Evolutionary conservation across 2,113 vertebrate genomes (phyloP).

Genomic region (Carassius gibelio): DNA sequence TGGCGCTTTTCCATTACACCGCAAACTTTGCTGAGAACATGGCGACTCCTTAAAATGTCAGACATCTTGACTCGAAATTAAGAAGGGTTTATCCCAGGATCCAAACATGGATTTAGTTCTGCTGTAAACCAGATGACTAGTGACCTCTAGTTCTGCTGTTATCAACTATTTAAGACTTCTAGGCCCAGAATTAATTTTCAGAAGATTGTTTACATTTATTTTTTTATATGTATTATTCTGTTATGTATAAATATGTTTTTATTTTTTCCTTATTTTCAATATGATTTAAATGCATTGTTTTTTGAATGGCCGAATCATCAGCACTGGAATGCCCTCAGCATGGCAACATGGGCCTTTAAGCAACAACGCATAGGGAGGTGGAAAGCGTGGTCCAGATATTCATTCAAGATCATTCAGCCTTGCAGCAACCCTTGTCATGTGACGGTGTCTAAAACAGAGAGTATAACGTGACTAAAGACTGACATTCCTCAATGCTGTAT

Average conservation of each 20-base stretch:
- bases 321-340: neutral
- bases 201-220: too few species aligned
- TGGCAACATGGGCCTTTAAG: neutral
- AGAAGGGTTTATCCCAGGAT: too few species aligned
- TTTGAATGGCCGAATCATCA: neutral
- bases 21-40: neutral
- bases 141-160: neutral
- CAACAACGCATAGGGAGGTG: neutral
- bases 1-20: conserved; percentile 28
- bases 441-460: conserved; percentile 1
- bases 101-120: too few species aligned
- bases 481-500: neutral
- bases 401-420: neutral
- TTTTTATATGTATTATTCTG: too few species aligned
- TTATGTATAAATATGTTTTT: too few species aligned
- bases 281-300: neutral
- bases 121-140: neutral
- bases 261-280: too few species aligned
- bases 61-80: too few species aligned
- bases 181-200: neutral
- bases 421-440: neutral
- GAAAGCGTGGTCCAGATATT: conserved; percentile 1
- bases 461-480: neutral
- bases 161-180: neutral
- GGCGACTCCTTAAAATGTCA: too few species aligned